Conservation (phyloP, 37 sponge, comb jelly and placozoan genomes). For the Petrosia ficiformis region DNA sequence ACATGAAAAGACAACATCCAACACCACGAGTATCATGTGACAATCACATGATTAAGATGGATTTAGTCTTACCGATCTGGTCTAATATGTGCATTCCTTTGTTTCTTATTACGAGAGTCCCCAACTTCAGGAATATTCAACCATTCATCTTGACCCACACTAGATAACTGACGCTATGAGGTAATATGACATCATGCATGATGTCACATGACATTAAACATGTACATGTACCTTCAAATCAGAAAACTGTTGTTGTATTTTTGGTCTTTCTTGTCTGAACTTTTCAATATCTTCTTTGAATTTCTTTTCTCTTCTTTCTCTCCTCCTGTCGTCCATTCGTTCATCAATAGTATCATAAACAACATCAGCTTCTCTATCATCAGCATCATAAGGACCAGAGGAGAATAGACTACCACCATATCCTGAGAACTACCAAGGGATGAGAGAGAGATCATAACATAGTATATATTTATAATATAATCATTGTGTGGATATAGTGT, state of each 20-base stretch:
- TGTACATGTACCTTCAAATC: slow-evolving; percentile 75
- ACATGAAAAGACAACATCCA: too few relatives aligned
- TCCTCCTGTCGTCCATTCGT: slow-evolving; percentile 88
- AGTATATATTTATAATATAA: too few relatives aligned
- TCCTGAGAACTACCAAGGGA: slow-evolving; percentile 77
- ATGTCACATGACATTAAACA: not conserved
- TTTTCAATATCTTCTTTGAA: slow-evolving; percentile 91
- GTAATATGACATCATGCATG: not conserved
- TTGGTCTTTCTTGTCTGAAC: slow-evolving; percentile 91
- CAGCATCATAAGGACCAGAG: slow-evolving; percentile 92
- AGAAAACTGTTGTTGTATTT: slow-evolving; percentile 98
- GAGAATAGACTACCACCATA: slow-evolving; percentile 95
- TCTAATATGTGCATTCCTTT: slow-evolving; percentile 72
- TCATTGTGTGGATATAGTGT: not conserved
- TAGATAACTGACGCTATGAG: slow-evolving; percentile 68
- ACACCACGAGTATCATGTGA: too few relatives aligned
- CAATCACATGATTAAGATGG: too few relatives aligned
- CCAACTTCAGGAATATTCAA: slow-evolving; percentile 91
- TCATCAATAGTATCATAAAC: slow-evolving; percentile 85
- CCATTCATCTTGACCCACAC: slow-evolving; percentile 87
- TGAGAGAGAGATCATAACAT: not conserved
- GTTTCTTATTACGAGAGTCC: slow-evolving; percentile 84
- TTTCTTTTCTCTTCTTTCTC: slow-evolving; percentile 87
- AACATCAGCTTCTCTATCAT: slow-evolving; percentile 93
- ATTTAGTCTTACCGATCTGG: slow-evolving; percentile 77